Evolutionary conservation across 2,113 vertebrate genomes (phyloP), one percentile per base, ranked within the genome.

Genomic region (Pangasianodon hypophthalmus): DNA sequence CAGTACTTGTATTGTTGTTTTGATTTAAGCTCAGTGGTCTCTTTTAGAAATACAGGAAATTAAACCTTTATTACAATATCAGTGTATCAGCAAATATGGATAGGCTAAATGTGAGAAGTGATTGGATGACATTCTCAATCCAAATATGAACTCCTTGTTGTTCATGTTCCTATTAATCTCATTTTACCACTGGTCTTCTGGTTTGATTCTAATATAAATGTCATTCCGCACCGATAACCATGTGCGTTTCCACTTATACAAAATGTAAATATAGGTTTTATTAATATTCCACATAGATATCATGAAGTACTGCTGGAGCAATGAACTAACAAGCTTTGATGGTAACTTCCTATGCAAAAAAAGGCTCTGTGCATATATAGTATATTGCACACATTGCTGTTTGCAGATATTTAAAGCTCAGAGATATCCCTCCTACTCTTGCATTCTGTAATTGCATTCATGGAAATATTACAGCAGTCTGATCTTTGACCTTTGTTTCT

Each of bases 401-500:
- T 64, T 64, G 41, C 41, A 67, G 6, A 58, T 58, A 84, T 58
- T 58, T 58, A 24, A 84, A 41, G 52, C 32, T 21, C 52, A 41
- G 81, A 32, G 32, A 60, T 84, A 58, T 60, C 32, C 8, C 32
- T 58, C 58, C 54, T 44, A 46, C 60, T 29, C 58, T 29, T 16
- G 6, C 60, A 67, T 67, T 46, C 44, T 64, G 84, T 64, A 67
- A 85, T 48, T 85, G 41, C 41, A 85, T 85, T 85, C 84, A 85
- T 67, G 60, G 60, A 67, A 67, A 67, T 67, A 50, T 67, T 67
- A 67, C 84, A 48, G 41, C 60, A n/a, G 41, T 29, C 26, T 85
- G 84, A 67, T 67, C 84, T 85, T 85, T 85, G 29, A 41, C 60
- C 84, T 50, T 85, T 67, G 84, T 85, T 85, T 85, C 44, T 16